Base-by-base conservation (phyloP, 2,113 vertebrate species). In the Gobio gobio region DNA sequence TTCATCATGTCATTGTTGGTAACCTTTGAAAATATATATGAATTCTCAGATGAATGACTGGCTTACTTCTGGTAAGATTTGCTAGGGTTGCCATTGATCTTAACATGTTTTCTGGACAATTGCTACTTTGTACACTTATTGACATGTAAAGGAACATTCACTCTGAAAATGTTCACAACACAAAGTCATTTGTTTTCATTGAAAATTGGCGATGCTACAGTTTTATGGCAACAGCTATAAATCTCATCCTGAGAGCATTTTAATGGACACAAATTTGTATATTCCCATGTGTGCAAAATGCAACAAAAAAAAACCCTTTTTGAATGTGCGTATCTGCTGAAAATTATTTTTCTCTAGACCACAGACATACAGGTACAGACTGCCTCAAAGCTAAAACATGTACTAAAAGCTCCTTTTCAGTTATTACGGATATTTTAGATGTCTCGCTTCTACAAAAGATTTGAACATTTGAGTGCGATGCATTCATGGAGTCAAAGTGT, bases 1-100 rank as follows among this genome's bases (percentile, higher is more conserved):
- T 81, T 36, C 78, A 68, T 79, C 40, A n/a, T 80, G 78, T 81
- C 63, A 36, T 68, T 79, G 78, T 64, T 81, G 45, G 61, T 81
- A 68, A 51, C 63, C 78, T 51, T 81, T 81, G 59, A 49, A 81
- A 81, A 81, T 51, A 81, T 61, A 80, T 66, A 51, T 66, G 24
- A 68, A 68, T 81, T 81, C 61, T 68, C 45, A 81, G 61, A 81
- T 20, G n/a, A n/a, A 45, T n/a, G 29, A 64, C 33, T 82, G 40
- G 58, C 22, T 87, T 64, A 64, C 16, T 79, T 79, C 45, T 56
- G 16, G 24, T 24, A 29, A 22, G 24, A 76, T 54, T 51, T 75
- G 10, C 12, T 12, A 7, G 20, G 20, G 18, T 26, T 66, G 26
- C 33, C 56, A 7, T 16, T 63, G 29, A 58, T 58, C 12, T 56